Conservation (phyloP, 2,797 vertebrate genomes). For the Parotocinclus haroldoi region DNA sequence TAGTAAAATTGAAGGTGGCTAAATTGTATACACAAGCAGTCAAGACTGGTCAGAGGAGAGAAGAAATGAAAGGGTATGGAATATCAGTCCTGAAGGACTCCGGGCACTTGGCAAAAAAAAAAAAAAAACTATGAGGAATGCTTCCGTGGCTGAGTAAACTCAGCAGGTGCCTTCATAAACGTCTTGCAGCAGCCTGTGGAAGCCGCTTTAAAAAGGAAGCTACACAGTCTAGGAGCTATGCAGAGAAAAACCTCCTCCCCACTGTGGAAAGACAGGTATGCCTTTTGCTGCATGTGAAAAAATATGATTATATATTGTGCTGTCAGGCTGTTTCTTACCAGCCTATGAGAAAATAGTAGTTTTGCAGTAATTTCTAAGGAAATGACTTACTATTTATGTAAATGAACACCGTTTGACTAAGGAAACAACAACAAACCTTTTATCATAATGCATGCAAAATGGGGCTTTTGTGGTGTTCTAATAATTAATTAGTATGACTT, state of each 20-base stretch:
- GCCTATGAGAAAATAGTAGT: background rate
- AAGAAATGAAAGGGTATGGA: constrained; percentile 26
- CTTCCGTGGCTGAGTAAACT: constrained; percentile 32
- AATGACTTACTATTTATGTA: background rate
- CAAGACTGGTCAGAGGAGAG: background rate
- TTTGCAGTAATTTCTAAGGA: background rate
- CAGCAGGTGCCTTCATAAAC: constrained; percentile 28
- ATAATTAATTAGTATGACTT: too few relatives aligned
- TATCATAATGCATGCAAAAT: background rate
- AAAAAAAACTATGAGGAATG: constrained; percentile 31
- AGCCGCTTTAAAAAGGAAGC: constrained; percentile 12
- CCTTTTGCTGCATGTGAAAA: constrained; percentile 17
- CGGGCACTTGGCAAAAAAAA: constrained; percentile 30
- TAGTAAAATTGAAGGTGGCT: background rate
- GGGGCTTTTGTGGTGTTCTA: too few relatives aligned
- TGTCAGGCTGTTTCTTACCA: constrained; percentile 5
- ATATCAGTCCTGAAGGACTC: constrained; percentile 33
- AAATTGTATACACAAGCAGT: constrained; percentile 26
- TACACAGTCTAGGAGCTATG: constrained; percentile 3
- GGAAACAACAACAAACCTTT: too few relatives aligned
- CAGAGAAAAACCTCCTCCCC: background rate
- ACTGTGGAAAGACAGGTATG: constrained; percentile 33
- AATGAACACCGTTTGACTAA: too few relatives aligned
- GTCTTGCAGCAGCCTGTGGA: constrained; percentile 12
- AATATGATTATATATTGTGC: background rate